A percentile compares a stretch with the other conserved stretches of the same genome.
These are phyloP conservation scores for Sorex fumeus DNA, from an alignment of 2,113 vertebrate species.

Conservation along the genomic window DNA sequence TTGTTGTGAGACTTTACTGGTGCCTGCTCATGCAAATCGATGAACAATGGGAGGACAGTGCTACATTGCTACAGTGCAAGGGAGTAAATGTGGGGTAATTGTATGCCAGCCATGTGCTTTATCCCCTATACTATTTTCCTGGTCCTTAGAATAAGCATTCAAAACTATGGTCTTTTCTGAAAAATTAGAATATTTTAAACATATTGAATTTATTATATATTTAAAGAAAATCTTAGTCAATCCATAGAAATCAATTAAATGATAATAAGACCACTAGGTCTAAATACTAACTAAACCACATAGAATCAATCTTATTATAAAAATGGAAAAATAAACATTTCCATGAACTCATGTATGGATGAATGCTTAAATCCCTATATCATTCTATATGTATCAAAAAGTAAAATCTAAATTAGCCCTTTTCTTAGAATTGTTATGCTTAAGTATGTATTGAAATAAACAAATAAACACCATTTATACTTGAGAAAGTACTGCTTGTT, in stretches of 20 bases:
- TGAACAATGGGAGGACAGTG: no score
- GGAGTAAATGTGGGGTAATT: no score
- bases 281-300: not conserved
- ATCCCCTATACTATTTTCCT: no score
- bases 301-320: not conserved
- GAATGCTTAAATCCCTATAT: not conserved
- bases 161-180: not conserved
- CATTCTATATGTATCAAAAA: not conserved
- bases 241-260: not conserved
- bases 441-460: not conserved
- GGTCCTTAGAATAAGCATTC: not conserved
- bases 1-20: no score
- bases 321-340: no score
- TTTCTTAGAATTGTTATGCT: not conserved
- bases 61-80: no score
- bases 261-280: not conserved
- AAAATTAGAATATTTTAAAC: not conserved
- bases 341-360: no score
- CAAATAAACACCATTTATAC: not conserved
- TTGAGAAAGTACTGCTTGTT: not conserved
- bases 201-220: not conserved
- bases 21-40: no score
- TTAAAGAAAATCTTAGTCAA: not conserved
- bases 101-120: no score
- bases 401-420: not conserved